A percentile compares a stretch with the other conserved stretches of the same genome.
phyloP scores from a whole-genome alignment of 2,797 vertebrate genomes.

The Cirrhinus molitorella region DNA sequence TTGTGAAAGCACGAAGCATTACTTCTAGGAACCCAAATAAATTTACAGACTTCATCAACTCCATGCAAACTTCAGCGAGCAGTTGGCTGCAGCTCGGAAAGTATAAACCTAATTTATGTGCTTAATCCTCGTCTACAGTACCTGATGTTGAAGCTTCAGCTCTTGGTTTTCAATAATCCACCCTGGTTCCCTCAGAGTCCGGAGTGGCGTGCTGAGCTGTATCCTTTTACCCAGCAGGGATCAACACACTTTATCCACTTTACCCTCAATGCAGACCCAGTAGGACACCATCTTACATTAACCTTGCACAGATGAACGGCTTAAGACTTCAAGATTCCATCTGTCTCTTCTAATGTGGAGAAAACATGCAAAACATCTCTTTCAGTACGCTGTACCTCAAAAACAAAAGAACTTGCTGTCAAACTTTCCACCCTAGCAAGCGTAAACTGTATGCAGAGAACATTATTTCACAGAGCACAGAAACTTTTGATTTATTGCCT shows the following conservation, averaged over 20 bases:
- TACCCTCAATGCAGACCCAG: slow-evolving; percentile 45
- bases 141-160: slow-evolving; percentile 51
- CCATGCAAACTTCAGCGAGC: slow-evolving; percentile 6
- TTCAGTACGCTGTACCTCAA: background rate
- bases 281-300: slow-evolving; percentile 37
- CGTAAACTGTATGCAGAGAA: background rate
- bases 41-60: slow-evolving; percentile 3
- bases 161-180: slow-evolving; percentile 54
- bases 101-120: slow-evolving; percentile 42
- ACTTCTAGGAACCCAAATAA: background rate
- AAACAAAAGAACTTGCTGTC: slow-evolving; percentile 9
- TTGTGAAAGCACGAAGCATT: background rate
- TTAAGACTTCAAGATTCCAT: slow-evolving; percentile 40
- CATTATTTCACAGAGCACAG: background rate
- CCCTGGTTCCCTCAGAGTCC: slow-evolving; percentile 38
- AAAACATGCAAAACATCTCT: background rate
- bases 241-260: slow-evolving; percentile 45
- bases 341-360: slow-evolving; percentile 27
- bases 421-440: slow-evolving; percentile 19
- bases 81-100: slow-evolving; percentile 18
- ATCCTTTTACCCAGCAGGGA: slow-evolving; percentile 57
- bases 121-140: slow-evolving; percentile 43
- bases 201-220: slow-evolving; percentile 42
- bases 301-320: slow-evolving; percentile 14
- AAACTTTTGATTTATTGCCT: slow-evolving; percentile 36